Percentiles rank a stretch among this genome's conserved stretches.
phyloP scores from a whole-genome alignment of 2,797 vertebrate genomes.

The Eulemur albifrons region DNA sequence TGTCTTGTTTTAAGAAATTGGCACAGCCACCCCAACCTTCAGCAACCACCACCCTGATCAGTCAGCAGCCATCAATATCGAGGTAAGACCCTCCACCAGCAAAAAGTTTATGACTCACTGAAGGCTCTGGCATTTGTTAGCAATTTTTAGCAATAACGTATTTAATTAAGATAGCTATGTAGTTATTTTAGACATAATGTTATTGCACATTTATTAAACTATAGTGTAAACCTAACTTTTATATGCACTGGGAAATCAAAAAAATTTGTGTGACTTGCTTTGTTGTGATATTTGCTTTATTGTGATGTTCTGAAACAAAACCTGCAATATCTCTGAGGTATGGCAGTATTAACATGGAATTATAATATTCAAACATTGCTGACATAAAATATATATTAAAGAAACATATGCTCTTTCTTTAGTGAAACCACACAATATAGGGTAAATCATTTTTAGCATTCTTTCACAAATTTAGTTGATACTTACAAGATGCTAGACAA shows the following conservation, averaged over 20 bases:
- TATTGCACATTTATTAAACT: not conserved
- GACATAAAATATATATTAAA: constrained; percentile 1
- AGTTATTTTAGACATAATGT: not conserved
- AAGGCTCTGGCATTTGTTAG: not conserved
- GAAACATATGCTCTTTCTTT: constrained; percentile 38
- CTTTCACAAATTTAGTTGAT: constrained; percentile 39
- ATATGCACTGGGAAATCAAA: not conserved
- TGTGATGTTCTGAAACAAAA: not conserved
- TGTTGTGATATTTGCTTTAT: not conserved
- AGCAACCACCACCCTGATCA: not conserved
- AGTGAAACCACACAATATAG: constrained; percentile 34
- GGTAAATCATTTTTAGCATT: constrained; percentile 20
- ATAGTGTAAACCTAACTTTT: not conserved
- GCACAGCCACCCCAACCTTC: not conserved
- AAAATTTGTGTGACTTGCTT: not conserved
- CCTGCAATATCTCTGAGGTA: not conserved
- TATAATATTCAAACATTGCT: constrained; percentile 16
- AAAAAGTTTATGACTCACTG: not conserved
- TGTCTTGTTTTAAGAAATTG: not conserved
- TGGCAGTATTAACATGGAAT: not conserved
- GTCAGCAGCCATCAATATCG: not conserved
- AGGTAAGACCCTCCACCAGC: not conserved
- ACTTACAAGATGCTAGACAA: constrained; percentile 48
- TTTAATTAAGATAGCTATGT: not conserved
- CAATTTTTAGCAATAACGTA: not conserved